phyloP scores from a whole-genome alignment of 2,797 vertebrate genomes.

The Monodelphis domestica region DNA sequence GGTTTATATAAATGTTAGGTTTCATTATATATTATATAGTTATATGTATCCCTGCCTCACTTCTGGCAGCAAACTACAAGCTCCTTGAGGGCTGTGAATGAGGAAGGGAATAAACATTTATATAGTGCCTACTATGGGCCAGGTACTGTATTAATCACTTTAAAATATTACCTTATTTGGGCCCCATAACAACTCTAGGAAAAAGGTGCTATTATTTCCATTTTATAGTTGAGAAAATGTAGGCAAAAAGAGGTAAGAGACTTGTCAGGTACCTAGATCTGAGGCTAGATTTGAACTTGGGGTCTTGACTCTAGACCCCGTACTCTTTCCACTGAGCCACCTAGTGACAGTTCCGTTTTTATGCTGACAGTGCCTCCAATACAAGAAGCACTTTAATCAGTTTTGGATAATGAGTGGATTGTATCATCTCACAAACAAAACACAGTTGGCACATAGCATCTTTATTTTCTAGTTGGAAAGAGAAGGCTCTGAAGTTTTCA shows the following conservation, averaged over 20 bases:
- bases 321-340: not conserved
- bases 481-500: not conserved
- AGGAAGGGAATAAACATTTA: not conserved
- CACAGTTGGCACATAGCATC: not conserved
- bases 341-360: not conserved
- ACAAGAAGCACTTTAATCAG: not conserved
- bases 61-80: not conserved
- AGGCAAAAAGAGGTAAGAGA: not conserved
- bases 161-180: not conserved
- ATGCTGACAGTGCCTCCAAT: not conserved
- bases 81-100: no score
- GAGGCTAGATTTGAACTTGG: not conserved
- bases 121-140: not conserved
- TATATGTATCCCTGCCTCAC: not conserved
- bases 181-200: not conserved
- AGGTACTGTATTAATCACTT: not conserved
- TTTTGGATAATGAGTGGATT: not conserved
- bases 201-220: not conserved
- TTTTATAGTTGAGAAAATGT: not conserved
- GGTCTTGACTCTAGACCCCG: not conserved
- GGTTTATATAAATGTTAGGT: not conserved
- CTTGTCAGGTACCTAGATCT: not conserved
- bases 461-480: not conserved
- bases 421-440: not conserved
- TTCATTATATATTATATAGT: not conserved